Conservation (phyloP, 2,113 vertebrate species). For the Alligator mississippiensis region DNA sequence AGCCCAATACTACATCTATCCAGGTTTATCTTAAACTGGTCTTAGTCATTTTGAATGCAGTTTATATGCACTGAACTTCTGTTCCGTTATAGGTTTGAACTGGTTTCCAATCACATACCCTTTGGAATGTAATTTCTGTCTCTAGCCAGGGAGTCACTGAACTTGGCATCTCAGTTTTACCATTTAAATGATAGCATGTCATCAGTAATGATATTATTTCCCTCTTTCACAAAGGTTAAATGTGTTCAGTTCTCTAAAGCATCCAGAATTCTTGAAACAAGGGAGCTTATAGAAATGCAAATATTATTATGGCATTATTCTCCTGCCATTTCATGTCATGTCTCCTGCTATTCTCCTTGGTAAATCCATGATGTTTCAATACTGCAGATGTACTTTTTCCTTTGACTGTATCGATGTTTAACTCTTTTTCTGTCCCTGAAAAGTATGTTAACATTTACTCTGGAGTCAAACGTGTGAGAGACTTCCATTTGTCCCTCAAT, state of each 20-base stretch:
- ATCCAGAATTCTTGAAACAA: not conserved
- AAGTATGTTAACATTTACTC: conserved; percentile 35
- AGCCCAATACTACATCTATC: too few relatives aligned
- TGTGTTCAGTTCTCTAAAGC: conserved; percentile 2
- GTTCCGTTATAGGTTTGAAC: too few relatives aligned
- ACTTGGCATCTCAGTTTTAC: not conserved
- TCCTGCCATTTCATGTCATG: not conserved
- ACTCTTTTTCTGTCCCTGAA: conserved; percentile 19
- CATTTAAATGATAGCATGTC: not conserved
- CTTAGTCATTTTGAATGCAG: too few relatives aligned
- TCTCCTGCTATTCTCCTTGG: not conserved
- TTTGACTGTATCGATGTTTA: not conserved
- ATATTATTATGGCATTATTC: not conserved
- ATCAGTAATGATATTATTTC: not conserved
- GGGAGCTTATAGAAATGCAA: not conserved
- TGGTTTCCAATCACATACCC: too few relatives aligned
- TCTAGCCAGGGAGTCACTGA: not conserved
- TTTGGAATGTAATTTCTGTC: too few relatives aligned
- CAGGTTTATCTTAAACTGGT: too few relatives aligned
- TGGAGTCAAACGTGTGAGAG: conserved; percentile 25
- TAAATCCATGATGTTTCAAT: conserved; percentile 33
- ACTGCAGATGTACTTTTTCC: conserved; percentile 4
- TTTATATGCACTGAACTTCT: too few relatives aligned
- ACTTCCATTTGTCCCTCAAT: conserved; percentile 6
- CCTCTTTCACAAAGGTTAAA: not conserved